Evolutionary conservation across 2,888 invertebrate species (phyloP).

Genomic region (Psylliodes chrysocephalus): DNA sequence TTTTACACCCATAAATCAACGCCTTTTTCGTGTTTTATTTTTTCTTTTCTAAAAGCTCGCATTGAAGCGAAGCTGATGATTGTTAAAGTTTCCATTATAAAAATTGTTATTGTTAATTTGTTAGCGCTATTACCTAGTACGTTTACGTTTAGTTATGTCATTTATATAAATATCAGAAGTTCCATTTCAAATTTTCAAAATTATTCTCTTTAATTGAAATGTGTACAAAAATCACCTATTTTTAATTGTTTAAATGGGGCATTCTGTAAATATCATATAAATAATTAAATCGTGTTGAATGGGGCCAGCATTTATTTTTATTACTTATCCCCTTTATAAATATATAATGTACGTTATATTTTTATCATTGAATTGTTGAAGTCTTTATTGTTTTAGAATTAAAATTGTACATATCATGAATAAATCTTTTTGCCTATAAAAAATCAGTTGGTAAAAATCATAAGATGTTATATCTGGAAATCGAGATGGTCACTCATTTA

Average conservation of each 20-base stretch:
- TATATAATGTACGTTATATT: conserved; percentile 26
- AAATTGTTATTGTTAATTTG: too few species aligned
- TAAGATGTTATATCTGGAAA: too few species aligned
- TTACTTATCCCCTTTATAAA: conserved; percentile 22
- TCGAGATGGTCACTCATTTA: too few species aligned
- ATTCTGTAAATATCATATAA: conserved; percentile 28
- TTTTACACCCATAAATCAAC: too few species aligned
- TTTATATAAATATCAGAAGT: neutral
- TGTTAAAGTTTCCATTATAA: too few species aligned
- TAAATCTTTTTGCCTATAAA: neutral
- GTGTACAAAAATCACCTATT: neutral
- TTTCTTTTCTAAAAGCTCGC: too few species aligned
- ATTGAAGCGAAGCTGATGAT: too few species aligned
- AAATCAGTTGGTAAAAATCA: too few species aligned
- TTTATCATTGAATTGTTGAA: conserved; percentile 19
- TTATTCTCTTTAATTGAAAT: neutral
- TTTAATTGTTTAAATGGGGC: neutral
- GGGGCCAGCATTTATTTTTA: conserved; percentile 35
- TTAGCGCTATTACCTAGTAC: neutral
- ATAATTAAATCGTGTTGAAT: conserved; percentile 33
- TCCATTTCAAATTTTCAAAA: neutral
- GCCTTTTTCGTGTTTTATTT: neutral
- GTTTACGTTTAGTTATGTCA: neutral
- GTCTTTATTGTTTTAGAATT: conserved; percentile 8
- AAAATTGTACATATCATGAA: conserved; percentile 27